Conservation (phyloP, 2,797 vertebrate species). For the Sebastes dallii region DNA sequence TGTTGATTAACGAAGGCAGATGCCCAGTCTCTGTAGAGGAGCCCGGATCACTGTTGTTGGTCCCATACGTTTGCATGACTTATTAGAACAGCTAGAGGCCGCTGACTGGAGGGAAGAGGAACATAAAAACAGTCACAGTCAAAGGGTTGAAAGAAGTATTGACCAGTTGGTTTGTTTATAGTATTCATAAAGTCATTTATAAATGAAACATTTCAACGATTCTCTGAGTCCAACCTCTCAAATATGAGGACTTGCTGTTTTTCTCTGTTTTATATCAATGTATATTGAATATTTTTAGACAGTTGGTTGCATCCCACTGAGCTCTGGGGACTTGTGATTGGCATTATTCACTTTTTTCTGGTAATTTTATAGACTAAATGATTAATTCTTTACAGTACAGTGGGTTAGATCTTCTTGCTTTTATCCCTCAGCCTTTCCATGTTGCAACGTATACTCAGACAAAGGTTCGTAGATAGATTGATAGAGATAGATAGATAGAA, state of each 20-base stretch:
- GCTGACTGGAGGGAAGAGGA: conserved; percentile 62
- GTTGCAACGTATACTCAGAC: no score
- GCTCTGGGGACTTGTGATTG: not conserved
- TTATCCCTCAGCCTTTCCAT: not conserved
- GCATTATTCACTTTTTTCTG: not conserved
- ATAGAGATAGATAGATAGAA: no score
- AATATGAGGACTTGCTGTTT: not conserved
- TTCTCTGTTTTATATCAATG: not conserved
- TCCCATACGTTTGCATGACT: conserved; percentile 83
- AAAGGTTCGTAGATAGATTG: no score
- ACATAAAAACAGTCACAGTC: not conserved
- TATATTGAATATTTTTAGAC: not conserved
- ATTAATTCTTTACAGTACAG: not conserved
- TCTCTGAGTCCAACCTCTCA: not conserved
- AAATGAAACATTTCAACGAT: not conserved
- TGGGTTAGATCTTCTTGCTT: not conserved
- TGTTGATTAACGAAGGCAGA: conserved; percentile 90
- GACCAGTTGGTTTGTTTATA: not conserved
- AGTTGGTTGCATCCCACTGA: not conserved
- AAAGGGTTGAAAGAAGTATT: not conserved
- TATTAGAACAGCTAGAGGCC: conserved; percentile 77
- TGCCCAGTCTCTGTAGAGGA: conserved; percentile 88
- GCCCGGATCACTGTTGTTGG: conserved; percentile 80
- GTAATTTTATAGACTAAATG: no score
- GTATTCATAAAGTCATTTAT: not conserved